Percentiles rank a stretch among this genome's conserved stretches.
Conservation (phyloP, 2,888 invertebrate genomes). For the Pyrrhia umbra region DNA sequence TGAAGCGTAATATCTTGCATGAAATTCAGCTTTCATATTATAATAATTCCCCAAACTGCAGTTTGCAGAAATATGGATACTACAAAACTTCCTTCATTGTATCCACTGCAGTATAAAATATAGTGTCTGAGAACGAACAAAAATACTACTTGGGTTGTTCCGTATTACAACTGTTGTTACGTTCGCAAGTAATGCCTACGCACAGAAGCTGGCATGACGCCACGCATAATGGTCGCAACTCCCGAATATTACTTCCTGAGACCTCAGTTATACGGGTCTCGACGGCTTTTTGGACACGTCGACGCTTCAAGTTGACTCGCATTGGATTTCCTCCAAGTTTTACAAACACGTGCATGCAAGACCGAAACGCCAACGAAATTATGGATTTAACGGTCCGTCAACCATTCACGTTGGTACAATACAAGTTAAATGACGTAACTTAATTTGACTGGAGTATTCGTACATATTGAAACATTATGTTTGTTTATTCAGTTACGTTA, state of each 20-base stretch:
- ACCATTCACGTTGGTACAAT: constrained; percentile 11
- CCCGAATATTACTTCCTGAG: constrained; percentile 77
- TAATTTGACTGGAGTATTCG: constrained; percentile 23
- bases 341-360: constrained; percentile 47
- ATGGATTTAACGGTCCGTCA: constrained; percentile 36
- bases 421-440: constrained; percentile 12
- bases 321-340: constrained; percentile 63
- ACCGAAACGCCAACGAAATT: constrained; percentile 34
- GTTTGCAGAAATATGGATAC: constrained; percentile 16
- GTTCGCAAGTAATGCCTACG: constrained; percentile 58
- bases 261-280: constrained; percentile 46
- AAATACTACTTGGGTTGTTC: constrained; percentile 42
- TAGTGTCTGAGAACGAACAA: constrained; percentile 33
- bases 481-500: constrained; percentile 7
- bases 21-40: constrained; percentile 24
- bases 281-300: constrained; percentile 51
- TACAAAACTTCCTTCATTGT: constrained; percentile 25
- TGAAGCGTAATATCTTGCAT: constrained; percentile 24
- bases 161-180: constrained; percentile 57
- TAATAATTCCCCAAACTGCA: constrained; percentile 21
- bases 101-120: constrained; percentile 34
- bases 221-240: constrained; percentile 76
- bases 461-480: neutral
- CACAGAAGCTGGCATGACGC: constrained; percentile 74
- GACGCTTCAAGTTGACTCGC: constrained; percentile 51